Conservation (phyloP, 2,888 invertebrate genomes). For the Hymenopus coronatus region DNA sequence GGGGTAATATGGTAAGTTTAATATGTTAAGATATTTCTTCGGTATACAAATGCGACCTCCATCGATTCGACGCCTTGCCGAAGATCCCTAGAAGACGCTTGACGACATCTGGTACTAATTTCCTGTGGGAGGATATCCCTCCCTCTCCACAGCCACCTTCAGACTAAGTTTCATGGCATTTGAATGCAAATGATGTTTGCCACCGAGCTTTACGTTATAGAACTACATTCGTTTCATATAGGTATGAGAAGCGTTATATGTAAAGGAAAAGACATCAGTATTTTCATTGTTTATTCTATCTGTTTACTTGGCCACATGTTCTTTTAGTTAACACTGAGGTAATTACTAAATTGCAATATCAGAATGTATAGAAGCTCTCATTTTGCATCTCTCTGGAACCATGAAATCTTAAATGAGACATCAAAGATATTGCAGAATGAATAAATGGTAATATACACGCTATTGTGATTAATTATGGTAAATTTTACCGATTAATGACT, state of each 20-base stretch:
- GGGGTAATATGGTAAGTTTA: background rate
- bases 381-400: too few species aligned
- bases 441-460: too few species aligned
- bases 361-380: background rate
- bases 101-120: background rate
- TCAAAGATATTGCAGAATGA: too few species aligned
- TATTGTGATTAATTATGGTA: too few species aligned
- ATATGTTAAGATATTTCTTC: background rate
- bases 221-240: background rate
- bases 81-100: background rate
- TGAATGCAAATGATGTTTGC: constrained; percentile 8
- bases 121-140: background rate
- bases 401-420: too few species aligned
- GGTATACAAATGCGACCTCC: background rate
- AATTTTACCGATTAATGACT: too few species aligned
- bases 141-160: background rate
- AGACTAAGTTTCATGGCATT: background rate
- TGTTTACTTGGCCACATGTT: background rate
- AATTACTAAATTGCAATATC: background rate
- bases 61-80: background rate
- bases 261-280: background rate
- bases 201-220: background rate
- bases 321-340: background rate
- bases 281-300: background rate
- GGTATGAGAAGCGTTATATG: background rate